Percentiles rank a stretch among this genome's conserved stretches.
Conservation (phyloP, 2,113 vertebrate species). For the Petromus typicus region DNA sequence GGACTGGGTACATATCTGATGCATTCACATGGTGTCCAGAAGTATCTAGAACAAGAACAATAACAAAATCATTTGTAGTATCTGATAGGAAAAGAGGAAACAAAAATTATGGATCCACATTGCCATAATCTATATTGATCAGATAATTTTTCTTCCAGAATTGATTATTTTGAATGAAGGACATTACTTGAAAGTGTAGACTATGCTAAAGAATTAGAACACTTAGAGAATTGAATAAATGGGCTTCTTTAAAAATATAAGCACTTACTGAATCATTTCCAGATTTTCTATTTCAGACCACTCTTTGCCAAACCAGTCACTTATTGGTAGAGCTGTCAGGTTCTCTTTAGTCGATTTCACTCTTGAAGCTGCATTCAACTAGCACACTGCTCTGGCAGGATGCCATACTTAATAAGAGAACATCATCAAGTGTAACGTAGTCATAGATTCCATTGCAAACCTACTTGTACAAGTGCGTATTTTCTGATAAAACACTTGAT, state of each 20-base stretch:
- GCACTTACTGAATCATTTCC: neutral
- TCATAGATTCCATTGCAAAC: neutral
- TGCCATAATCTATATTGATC: neutral
- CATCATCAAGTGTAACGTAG: neutral
- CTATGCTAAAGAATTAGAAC: neutral
- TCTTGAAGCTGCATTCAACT: neutral
- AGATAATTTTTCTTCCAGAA: constrained; percentile 9
- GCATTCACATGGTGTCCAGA: constrained; percentile 80
- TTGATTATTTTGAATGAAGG: neutral
- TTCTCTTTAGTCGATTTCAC: neutral
- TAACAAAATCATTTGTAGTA: constrained; percentile 40
- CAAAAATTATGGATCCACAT: neutral
- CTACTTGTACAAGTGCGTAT: neutral
- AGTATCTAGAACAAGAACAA: constrained; percentile 81
- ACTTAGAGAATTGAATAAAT: constrained; percentile 32
- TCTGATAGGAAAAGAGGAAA: neutral
- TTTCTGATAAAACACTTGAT: neutral
- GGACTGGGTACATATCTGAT: constrained; percentile 87
- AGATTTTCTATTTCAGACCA: neutral
- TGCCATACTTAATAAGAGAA: neutral
- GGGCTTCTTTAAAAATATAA: neutral
- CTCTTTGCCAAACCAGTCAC: neutral
- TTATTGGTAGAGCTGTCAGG: neutral
- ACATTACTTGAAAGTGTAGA: neutral
- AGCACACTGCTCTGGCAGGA: neutral